Percentiles rank a stretch among this genome's conserved stretches.
Evolutionary conservation across 2,888 invertebrate genomes (phyloP).

Genomic region (Drosophila tripunctata): DNA sequence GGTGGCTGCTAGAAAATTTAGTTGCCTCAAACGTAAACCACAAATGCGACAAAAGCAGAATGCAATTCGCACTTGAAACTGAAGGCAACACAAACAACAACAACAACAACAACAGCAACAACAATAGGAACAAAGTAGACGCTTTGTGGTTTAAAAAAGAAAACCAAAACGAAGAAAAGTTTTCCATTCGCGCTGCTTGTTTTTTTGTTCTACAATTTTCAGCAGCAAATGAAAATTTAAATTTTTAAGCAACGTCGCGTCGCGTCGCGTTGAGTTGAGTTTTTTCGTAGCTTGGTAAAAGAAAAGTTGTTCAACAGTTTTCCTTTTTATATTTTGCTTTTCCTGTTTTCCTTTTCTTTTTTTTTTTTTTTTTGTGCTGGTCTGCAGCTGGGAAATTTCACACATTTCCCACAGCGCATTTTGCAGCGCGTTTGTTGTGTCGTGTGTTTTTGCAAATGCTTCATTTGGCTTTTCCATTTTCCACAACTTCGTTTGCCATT

Average conservation of each 20-base stretch:
- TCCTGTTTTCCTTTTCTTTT: background rate
- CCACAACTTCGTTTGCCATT: slow-evolving; percentile 27
- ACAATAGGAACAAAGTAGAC: background rate
- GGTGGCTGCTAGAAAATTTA: slow-evolving; percentile 52
- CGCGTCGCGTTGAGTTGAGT: background rate
- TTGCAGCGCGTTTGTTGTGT: slow-evolving; percentile 56
- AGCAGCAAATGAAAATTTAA: slow-evolving; percentile 77
- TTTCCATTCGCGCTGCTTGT: slow-evolving; percentile 2
- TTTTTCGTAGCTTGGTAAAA: slow-evolving; percentile 52
- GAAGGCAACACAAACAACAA: slow-evolving; percentile 30
- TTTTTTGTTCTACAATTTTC: slow-evolving; percentile 62
- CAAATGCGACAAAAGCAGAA: slow-evolving; percentile 81
- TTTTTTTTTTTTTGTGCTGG: background rate
- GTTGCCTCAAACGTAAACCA: slow-evolving; percentile 70
- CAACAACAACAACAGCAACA: slow-evolving; percentile 13
- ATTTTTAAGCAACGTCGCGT: slow-evolving; percentile 73
- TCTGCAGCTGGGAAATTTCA: slow-evolving; percentile 74
- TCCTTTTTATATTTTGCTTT: background rate
- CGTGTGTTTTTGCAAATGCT: slow-evolving; percentile 47
- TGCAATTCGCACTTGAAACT: slow-evolving; percentile 80
- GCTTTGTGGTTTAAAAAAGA: slow-evolving; percentile 17
- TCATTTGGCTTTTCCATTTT: slow-evolving; percentile 22
- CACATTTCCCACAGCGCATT: slow-evolving; percentile 77
- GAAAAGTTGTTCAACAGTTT: slow-evolving; percentile 63
- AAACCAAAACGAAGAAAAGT: background rate